Conservation (phyloP, 2,888 invertebrate species). For the Sicus ferrugineus region DNA sequence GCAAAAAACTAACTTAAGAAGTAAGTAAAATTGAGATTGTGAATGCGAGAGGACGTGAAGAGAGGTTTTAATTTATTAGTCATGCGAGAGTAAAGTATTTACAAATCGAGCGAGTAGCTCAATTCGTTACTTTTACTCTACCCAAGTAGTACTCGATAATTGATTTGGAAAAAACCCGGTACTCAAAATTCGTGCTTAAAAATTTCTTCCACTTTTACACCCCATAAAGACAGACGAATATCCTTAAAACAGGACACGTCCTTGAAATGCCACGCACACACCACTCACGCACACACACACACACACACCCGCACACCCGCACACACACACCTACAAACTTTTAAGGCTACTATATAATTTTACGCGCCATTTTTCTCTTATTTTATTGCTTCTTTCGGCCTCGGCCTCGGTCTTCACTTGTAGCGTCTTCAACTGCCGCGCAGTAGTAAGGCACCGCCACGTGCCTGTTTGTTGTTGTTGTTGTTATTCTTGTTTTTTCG, state of each 20-base stretch:
- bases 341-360: neutral
- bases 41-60: no score
- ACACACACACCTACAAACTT: neutral
- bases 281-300: neutral
- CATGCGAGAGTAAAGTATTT: no score
- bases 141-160: no score
- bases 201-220: no score
- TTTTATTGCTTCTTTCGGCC: neutral
- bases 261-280: neutral
- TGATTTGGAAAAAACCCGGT: neutral
- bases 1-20: no score
- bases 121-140: no score
- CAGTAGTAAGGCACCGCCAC: slow-evolving; percentile 13
- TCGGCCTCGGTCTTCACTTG: neutral
- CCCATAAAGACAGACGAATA: no score
- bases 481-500: slow-evolving; percentile 2
- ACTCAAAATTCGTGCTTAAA: no score
- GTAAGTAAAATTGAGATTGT: no score
- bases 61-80: no score
- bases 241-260: neutral
- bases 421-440: neutral
- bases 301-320: neutral
- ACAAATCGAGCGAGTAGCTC: no score
- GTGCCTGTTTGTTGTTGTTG: neutral
- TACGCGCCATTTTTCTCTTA: neutral